Percentiles rank a stretch among this genome's conserved stretches.
phyloP scores from a whole-genome alignment of 1,140 invertebrate species.

The Homarus americanus region DNA sequence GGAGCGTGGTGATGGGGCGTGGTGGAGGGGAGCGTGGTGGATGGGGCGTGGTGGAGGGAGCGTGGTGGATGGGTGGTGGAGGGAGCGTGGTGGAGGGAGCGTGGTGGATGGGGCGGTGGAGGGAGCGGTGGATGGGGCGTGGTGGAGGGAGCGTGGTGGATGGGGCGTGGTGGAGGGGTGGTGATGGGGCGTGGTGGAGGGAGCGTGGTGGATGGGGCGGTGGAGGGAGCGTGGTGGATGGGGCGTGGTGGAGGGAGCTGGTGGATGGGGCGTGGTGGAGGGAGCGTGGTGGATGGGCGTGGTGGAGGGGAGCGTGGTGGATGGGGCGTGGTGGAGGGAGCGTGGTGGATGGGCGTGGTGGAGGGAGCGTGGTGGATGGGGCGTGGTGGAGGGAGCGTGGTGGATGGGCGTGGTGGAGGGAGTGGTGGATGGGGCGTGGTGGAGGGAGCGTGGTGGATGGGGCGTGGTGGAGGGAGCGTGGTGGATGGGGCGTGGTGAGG shows the following conservation, averaged over 20 bases:
- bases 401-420: not conserved
- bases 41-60: not conserved
- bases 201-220: not conserved
- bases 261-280: not conserved
- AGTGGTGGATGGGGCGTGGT: not conserved
- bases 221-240: not conserved
- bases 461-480: not conserved
- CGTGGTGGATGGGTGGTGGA: not conserved
- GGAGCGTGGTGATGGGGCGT: not conserved
- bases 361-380: not conserved
- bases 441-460: not conserved
- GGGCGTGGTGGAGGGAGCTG: not conserved
- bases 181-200: not conserved
- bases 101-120: not conserved
- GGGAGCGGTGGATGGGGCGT: not conserved
- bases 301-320: not conserved
- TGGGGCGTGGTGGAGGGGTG: not conserved
- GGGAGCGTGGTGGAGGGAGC: not conserved
- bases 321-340: not conserved
- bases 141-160: not conserved
- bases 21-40: not conserved
- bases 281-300: not conserved
- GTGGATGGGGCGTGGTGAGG: not conserved
- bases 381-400: not conserved
- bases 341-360: not conserved